Evolutionary conservation across 2,797 vertebrate genomes (phyloP), one percentile per base, ranked within the genome.

Genomic region (Alauda arvensis): DNA sequence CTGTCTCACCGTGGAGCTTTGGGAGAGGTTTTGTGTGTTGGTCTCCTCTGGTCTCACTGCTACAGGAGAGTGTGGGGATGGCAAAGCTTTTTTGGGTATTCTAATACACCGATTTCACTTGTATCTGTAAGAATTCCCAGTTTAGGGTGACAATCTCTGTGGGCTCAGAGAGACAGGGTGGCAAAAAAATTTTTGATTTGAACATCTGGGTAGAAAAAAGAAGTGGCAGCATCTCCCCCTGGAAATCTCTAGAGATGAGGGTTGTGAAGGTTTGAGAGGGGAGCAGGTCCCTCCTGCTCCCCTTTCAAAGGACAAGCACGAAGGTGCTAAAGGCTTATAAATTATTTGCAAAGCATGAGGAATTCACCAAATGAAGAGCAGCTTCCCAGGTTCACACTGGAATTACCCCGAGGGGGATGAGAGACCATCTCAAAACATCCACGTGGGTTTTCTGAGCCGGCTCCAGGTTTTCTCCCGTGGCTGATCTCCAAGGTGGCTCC

Each of bases 381-480:
- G 14, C 51, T 31, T 83, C 59, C 40, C 51, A 11, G 33, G 6
- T 70, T 82, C 67, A 18, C 42, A 40, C n/a, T 33, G 76, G 46
- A 82, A 79, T 92, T 57, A 57, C 55, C 68, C 75, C 0, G 0
- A 40, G 71, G 28, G 45, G 62, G n/a, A 57, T 1, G 2, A 66
- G 75, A 81, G 63, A 88, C 52, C 67, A 34, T 78, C 74, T 81
- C 1, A 0, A 37, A 62, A n/a, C 43, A 78, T 59, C 17, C 39
- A 8, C 42, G 6, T 1, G 3, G 7, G 61, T 31, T 67, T 1
- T 5, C 1, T 4, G 78, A 88, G 70, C 74, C 0, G 0, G n/a
- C 70, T 39, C 60, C 48, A 56, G 57, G 25, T 84, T 93, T 88
- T 89, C 71, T 91, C 83, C 83, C 86, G 78, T 21, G 83, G 83